phyloP scores from a whole-genome alignment of 2,797 vertebrate genomes.

The Prionace glauca region DNA sequence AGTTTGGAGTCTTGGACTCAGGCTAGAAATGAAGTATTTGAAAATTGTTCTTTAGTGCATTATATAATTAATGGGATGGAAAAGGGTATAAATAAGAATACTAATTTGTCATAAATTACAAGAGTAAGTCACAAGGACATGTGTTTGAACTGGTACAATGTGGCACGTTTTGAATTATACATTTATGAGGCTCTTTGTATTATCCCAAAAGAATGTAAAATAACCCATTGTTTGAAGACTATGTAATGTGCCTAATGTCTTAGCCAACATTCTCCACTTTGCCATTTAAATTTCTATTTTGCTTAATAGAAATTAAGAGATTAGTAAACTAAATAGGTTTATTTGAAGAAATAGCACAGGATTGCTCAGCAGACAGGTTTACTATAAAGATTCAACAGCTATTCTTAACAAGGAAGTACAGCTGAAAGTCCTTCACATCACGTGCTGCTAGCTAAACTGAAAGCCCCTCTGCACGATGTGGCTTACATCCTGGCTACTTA shows the following conservation, averaged over 20 bases:
- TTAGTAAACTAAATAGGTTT: too few species aligned
- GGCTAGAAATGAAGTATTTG: not conserved
- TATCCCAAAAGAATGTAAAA: not conserved
- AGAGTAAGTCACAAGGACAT: not conserved
- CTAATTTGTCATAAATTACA: not conserved
- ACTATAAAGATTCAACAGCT: too few species aligned
- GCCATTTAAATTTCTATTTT: too few species aligned
- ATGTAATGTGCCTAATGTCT: too few species aligned
- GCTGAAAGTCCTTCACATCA: too few species aligned
- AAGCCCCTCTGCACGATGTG: too few species aligned
- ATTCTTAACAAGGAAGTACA: too few species aligned
- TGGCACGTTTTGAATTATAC: not conserved
- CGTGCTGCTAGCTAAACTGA: too few species aligned
- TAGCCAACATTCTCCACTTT: not conserved
- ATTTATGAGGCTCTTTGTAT: not conserved
- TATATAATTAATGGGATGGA: not conserved
- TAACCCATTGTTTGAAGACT: not conserved
- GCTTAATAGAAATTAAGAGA: too few species aligned
- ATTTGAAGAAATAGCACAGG: too few species aligned
- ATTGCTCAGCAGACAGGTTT: too few species aligned
- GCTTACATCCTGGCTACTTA: too few species aligned
- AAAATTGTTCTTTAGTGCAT: not conserved
- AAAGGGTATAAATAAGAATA: not conserved
- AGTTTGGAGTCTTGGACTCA: not conserved
- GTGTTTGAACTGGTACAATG: not conserved